Evolutionary conservation across 2,888 invertebrate genomes (phyloP).

Genomic region (Lepidonotus clava): DNA sequence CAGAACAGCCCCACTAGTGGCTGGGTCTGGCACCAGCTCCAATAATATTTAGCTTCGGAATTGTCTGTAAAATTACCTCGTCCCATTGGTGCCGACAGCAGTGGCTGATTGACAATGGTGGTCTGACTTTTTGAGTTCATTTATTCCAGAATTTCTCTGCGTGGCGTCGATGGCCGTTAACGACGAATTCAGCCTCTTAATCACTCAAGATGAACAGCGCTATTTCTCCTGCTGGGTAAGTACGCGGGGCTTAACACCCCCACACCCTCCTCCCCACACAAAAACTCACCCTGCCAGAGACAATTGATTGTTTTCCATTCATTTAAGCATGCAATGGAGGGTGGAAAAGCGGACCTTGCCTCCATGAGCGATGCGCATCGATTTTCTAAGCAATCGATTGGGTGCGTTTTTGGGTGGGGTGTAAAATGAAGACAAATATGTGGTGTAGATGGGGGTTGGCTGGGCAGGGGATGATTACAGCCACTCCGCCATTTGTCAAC

Average conservation of each 20-base stretch:
- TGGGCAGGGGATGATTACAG: background rate
- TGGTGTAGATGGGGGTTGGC: background rate
- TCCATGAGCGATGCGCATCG: slow-evolving; percentile 31
- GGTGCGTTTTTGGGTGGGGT: background rate
- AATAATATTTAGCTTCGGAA: slow-evolving; percentile 12
- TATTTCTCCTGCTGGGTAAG: slow-evolving; percentile 53
- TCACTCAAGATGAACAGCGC: slow-evolving; percentile 46
- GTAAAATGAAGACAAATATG: slow-evolving; percentile 43
- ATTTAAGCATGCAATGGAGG: slow-evolving; percentile 35
- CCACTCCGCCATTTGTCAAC: background rate
- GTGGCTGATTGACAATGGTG: slow-evolving; percentile 16
- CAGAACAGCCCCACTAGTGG: too few relatives aligned
- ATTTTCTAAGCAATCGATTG: slow-evolving; percentile 42
- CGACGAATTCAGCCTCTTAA: slow-evolving; percentile 53
- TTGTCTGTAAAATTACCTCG: slow-evolving; percentile 1
- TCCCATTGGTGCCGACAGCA: background rate
- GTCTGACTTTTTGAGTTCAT: background rate
- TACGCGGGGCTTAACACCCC: background rate
- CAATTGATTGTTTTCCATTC: slow-evolving; percentile 26
- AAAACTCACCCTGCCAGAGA: background rate
- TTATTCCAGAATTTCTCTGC: slow-evolving; percentile 54
- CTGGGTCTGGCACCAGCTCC: background rate
- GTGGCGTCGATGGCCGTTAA: slow-evolving; percentile 41
- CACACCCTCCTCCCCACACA: background rate
- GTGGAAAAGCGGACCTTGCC: background rate